These are phyloP conservation scores for Scaptomyza graminum DNA, from an alignment of 1,140 invertebrate species.

Conservation along the genomic window DNA sequence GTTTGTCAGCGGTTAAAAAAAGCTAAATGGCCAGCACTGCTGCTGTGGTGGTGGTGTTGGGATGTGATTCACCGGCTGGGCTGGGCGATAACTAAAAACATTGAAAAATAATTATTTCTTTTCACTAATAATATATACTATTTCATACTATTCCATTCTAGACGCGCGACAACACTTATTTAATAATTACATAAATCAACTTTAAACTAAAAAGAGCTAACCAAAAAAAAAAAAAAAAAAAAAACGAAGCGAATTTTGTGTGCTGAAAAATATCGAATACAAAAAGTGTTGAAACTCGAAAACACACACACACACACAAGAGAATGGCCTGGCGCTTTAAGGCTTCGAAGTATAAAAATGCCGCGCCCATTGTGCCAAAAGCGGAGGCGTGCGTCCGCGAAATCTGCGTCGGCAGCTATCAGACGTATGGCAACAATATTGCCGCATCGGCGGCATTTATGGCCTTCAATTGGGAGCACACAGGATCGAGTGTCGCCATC, in stretches of 20 bases:
- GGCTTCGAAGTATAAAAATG: constrained; percentile 98
- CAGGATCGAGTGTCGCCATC: constrained; percentile 93
- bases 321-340: constrained; percentile 97
- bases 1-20: constrained; percentile 12
- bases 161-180: neutral
- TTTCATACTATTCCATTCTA: constrained; percentile 25
- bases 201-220: neutral
- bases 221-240: neutral
- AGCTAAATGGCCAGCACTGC: constrained; percentile 25
- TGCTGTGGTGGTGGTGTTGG: too few species aligned
- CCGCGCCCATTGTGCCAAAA: constrained; percentile 95
- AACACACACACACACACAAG: constrained; percentile 28
- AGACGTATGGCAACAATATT: constrained; percentile 97
- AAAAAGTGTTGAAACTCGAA: constrained; percentile 5
- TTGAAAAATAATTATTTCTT: too few species aligned
- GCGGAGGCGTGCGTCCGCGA: constrained; percentile 95
- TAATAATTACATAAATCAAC: neutral
- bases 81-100: constrained; percentile 25
- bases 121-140: too few species aligned
- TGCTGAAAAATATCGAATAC: constrained; percentile 4
- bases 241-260: constrained; percentile 16
- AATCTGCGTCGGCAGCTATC: constrained; percentile 94
- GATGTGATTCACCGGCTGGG: constrained; percentile 22
- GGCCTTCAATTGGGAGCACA: constrained; percentile 96
- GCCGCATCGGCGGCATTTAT: constrained; percentile 95